These are phyloP conservation scores for Neoarius graeffei DNA, from an alignment of 2,113 vertebrate genomes.

Conservation along the genomic window DNA sequence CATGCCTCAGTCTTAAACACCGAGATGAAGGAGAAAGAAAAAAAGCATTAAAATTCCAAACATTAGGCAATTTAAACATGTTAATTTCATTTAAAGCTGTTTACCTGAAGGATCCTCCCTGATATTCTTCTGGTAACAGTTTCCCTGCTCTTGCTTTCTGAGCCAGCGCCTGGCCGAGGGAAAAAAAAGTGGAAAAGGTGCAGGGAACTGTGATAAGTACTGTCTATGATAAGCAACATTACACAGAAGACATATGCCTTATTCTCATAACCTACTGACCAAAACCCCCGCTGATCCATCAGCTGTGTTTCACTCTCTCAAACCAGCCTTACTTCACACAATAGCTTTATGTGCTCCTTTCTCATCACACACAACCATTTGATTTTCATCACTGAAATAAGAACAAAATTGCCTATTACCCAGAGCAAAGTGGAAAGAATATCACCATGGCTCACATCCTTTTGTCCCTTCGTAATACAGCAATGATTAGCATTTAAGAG, in stretches of 20 bases:
- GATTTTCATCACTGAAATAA: conserved; percentile 4
- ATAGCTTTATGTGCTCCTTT: not conserved
- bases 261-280: not conserved
- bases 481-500: not conserved
- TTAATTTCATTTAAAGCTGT: not conserved
- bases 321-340: not conserved
- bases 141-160: conserved; percentile 95
- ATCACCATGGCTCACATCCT: not conserved
- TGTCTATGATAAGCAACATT: not conserved
- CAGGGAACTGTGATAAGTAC: not conserved
- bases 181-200: not conserved
- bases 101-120: conserved; percentile 97
- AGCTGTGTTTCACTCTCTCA: not conserved
- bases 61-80: not conserved
- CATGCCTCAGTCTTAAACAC: too few species aligned
- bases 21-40: not conserved
- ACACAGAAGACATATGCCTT: not conserved
- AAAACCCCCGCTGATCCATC: not conserved
- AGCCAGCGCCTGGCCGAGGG: conserved; percentile 77
- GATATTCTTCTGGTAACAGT: conserved; percentile 92
- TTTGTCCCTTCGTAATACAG: not conserved
- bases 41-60: not conserved
- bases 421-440: not conserved
- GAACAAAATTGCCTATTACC: not conserved
- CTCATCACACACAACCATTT: not conserved